phyloP scores from a whole-genome alignment of 2,113 vertebrate species.

The Scytalopus superciliaris region DNA sequence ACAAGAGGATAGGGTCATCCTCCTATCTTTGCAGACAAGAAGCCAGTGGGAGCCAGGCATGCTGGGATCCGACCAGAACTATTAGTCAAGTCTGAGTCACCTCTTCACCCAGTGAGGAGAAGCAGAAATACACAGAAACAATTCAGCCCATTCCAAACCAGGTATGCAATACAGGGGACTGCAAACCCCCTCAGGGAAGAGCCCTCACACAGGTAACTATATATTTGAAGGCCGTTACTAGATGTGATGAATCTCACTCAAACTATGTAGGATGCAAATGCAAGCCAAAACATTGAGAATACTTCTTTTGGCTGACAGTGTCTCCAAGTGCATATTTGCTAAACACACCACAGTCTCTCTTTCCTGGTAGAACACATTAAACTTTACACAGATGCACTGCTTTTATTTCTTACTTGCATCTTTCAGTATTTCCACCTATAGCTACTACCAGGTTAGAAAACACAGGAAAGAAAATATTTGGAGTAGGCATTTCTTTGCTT shows the following conservation, averaged over 20 bases:
- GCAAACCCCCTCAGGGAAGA: not conserved
- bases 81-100: not conserved
- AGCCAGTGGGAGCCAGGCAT: not conserved
- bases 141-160: not conserved
- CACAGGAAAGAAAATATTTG: not conserved
- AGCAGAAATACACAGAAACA: not conserved
- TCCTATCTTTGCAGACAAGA: not conserved
- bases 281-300: not conserved
- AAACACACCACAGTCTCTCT: not conserved
- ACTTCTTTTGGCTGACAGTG: not conserved
- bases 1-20: not conserved
- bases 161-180: not conserved
- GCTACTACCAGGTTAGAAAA: not conserved
- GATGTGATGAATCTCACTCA: not conserved
- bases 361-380: not conserved
- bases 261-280: not conserved
- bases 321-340: not conserved
- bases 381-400: not conserved
- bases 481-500: not conserved
- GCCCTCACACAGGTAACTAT: not conserved
- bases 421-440: not conserved
- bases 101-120: not conserved
- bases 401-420: not conserved
- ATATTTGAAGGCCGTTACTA: not conserved
- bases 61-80: not conserved